Conservation (phyloP, 2,797 vertebrate genomes). For the Pangasius sanitwongsei region DNA sequence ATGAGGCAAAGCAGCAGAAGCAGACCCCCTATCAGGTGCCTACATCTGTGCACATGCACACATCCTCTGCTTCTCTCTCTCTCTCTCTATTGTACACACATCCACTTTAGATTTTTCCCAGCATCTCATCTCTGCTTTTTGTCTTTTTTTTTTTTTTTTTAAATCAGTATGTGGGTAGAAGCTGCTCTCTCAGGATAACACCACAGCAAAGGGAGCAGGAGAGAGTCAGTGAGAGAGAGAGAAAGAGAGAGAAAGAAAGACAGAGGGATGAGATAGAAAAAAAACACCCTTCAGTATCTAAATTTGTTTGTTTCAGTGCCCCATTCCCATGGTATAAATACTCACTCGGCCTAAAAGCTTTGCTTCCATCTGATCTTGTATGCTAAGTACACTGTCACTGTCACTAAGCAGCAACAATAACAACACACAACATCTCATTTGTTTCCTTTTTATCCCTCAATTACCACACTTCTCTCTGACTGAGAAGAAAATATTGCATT, state of each 20-base stretch:
- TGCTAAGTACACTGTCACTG: neutral
- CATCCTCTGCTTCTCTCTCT: neutral
- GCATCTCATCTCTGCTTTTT: constrained; percentile 27
- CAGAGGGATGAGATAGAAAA: neutral
- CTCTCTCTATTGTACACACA: neutral
- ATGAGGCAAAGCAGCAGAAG: constrained; percentile 42
- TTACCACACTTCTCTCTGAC: neutral
- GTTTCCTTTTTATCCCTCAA: neutral
- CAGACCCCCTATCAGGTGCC: constrained; percentile 25
- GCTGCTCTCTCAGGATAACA: constrained; percentile 67
- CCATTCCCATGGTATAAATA: neutral
- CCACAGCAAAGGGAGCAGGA: constrained; percentile 58
- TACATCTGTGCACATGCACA: constrained; percentile 33
- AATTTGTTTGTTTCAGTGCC: neutral
- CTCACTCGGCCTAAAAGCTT: neutral
- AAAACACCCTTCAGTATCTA: neutral
- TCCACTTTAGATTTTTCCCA: neutral
- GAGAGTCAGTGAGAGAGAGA: neutral
- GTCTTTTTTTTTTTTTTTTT: constrained; percentile 41
- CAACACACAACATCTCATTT: neutral
- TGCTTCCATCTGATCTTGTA: neutral
- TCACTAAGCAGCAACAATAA: neutral
- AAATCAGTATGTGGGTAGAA: constrained; percentile 65
- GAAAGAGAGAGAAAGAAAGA: neutral
- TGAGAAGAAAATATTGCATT: neutral